Evolutionary conservation across 2,888 invertebrate genomes (phyloP).

Genomic region (Steinernema hermaphroditum): DNA sequence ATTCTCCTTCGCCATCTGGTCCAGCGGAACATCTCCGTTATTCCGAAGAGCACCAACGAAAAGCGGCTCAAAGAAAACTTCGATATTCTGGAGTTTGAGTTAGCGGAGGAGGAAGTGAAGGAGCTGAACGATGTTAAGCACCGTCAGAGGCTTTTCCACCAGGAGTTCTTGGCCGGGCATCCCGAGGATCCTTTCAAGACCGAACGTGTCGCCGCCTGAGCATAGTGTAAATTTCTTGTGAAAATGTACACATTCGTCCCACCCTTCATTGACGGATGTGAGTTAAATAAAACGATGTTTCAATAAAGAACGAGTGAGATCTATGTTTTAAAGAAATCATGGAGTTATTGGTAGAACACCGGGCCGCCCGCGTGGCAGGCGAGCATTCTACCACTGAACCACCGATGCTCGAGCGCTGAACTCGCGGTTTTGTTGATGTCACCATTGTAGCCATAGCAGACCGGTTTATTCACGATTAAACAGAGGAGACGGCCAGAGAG

Average conservation of each 20-base stretch:
- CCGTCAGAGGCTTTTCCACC: slow-evolving; percentile 13
- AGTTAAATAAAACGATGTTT: too few species aligned
- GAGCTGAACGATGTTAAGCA: slow-evolving; percentile 17
- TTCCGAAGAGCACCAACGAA: slow-evolving; percentile 48
- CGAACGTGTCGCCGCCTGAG: not conserved
- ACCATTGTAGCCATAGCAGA: too few species aligned
- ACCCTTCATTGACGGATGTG: too few species aligned
- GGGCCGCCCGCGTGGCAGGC: slow-evolving; percentile 65
- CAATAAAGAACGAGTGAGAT: too few species aligned
- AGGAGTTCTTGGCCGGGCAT: slow-evolving; percentile 31
- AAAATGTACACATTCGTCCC: too few species aligned
- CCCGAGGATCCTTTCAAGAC: slow-evolving; percentile 33
- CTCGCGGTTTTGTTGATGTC: too few species aligned
- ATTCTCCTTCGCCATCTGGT: slow-evolving; percentile 50
- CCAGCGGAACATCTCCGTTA: slow-evolving; percentile 51
- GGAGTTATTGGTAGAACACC: too few species aligned
- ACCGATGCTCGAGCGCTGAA: slow-evolving; percentile 46
- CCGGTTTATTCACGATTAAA: too few species aligned
- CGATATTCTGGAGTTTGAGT: slow-evolving; percentile 27
- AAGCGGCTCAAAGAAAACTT: slow-evolving; percentile 28
- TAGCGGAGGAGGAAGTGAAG: slow-evolving; percentile 5
- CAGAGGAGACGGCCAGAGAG: too few species aligned
- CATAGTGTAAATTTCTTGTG: too few species aligned
- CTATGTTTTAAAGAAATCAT: too few species aligned
- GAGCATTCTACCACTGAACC: slow-evolving; percentile 66